Conservation (phyloP, 2,113 vertebrate genomes). For the Cairina moschata region DNA sequence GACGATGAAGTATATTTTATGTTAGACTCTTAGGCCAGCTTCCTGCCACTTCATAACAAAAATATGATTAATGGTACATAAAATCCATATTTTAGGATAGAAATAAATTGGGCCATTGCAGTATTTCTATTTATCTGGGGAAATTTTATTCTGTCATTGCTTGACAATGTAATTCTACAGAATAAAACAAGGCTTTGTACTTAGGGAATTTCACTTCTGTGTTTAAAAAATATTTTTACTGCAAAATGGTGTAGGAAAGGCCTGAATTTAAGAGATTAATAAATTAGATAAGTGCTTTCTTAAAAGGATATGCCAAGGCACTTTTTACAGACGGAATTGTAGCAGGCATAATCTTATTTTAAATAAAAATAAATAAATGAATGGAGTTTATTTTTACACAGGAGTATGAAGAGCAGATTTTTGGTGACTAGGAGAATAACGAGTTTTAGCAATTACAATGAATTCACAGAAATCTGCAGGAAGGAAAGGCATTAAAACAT, state of each 20-base stretch:
- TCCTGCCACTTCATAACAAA: constrained; percentile 41
- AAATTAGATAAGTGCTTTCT: constrained; percentile 12
- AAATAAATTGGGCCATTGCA: constrained; percentile 28
- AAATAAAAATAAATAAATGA: constrained; percentile 24
- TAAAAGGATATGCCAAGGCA: constrained; percentile 9
- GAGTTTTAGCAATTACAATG: constrained; percentile 47
- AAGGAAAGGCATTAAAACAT: constrained; percentile 48
- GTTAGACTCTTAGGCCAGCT: constrained; percentile 53
- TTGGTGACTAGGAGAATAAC: background rate
- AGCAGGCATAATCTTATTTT: background rate
- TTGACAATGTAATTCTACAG: constrained; percentile 46
- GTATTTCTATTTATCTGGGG: background rate
- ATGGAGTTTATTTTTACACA: constrained; percentile 46
- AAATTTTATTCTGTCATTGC: constrained; percentile 42
- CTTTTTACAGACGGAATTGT: background rate
- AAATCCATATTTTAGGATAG: constrained; percentile 36
- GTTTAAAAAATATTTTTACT: constrained; percentile 2
- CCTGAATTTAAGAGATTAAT: constrained; percentile 27
- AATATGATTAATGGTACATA: constrained; percentile 23
- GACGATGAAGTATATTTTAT: constrained; percentile 30
- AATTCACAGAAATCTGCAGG: constrained; percentile 30
- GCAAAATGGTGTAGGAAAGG: background rate
- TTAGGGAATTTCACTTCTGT: background rate
- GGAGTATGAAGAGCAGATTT: background rate
- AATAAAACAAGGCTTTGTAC: constrained; percentile 7